phyloP scores from a whole-genome alignment of 2,113 vertebrate genomes.

The Antechinus stuartii region DNA sequence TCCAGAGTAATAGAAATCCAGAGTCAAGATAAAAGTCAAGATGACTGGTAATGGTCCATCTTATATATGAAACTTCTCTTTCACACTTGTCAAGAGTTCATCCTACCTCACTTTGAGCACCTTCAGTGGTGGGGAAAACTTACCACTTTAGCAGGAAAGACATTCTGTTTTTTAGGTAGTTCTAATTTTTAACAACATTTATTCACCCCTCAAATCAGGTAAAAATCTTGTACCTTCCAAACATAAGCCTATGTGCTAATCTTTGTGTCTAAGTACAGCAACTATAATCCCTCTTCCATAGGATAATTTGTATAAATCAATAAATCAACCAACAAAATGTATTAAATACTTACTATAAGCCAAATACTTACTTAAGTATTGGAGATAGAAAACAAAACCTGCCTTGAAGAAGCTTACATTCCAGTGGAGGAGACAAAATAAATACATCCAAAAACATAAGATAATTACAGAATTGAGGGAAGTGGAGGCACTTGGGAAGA shows the following conservation, averaged over 20 bases:
- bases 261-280: not conserved
- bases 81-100: not conserved
- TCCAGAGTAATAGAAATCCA: too few species aligned
- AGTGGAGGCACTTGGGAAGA: too few species aligned
- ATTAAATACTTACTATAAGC: not conserved
- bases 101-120: not conserved
- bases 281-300: not conserved
- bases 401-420: not conserved
- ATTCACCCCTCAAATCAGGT: not conserved
- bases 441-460: not conserved
- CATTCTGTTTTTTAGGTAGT: not conserved
- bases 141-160: not conserved
- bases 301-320: not conserved
- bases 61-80: not conserved
- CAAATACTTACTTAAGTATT: not conserved
- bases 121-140: not conserved
- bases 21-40: too few species aligned
- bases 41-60: too few species aligned
- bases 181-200: not conserved
- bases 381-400: not conserved
- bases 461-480: not conserved
- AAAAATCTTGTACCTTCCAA: not conserved
- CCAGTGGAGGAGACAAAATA: not conserved
- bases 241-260: not conserved
- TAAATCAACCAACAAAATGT: not conserved